Conservation (phyloP, 2,113 vertebrate genomes). For the Cavia porcellus region DNA sequence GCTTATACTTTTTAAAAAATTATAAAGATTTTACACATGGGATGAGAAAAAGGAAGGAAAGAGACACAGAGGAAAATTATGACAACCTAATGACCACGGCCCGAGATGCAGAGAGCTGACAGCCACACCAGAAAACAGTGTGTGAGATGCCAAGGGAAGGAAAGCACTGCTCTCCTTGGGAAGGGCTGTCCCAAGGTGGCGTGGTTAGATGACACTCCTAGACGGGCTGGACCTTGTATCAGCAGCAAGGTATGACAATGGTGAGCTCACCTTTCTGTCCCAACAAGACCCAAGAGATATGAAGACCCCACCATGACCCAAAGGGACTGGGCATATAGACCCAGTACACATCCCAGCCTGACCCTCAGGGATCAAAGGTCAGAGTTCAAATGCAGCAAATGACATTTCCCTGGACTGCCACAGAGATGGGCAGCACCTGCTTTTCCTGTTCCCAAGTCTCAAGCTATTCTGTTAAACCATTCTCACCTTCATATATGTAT, state of each 20-base stretch:
- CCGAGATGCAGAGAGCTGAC: not conserved
- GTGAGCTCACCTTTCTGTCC: not conserved
- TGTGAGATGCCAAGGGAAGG: not conserved
- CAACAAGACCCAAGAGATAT: not conserved
- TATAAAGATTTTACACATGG: not conserved
- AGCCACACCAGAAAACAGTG: not conserved
- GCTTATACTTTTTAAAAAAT: not conserved
- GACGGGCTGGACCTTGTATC: not conserved
- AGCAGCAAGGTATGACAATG: not conserved
- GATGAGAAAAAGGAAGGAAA: not conserved
- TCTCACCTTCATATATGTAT: not conserved
- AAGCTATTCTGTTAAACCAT: not conserved
- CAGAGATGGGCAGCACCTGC: not conserved
- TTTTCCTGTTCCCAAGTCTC: not conserved
- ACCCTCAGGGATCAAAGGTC: not conserved
- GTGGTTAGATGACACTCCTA: not conserved
- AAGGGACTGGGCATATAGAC: too few relatives aligned
- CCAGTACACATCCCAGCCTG: not conserved
- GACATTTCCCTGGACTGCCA: not conserved
- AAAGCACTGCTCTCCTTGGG: not conserved
- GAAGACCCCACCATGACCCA: not conserved
- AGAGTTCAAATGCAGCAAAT: not conserved
- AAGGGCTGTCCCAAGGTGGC: not conserved
- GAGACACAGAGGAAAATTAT: not conserved
- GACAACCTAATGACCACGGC: not conserved